Evolutionary conservation across 2,113 vertebrate species (phyloP), one percentile per base, ranked within the genome.

Genomic region (Brevimyrus niger): DNA sequence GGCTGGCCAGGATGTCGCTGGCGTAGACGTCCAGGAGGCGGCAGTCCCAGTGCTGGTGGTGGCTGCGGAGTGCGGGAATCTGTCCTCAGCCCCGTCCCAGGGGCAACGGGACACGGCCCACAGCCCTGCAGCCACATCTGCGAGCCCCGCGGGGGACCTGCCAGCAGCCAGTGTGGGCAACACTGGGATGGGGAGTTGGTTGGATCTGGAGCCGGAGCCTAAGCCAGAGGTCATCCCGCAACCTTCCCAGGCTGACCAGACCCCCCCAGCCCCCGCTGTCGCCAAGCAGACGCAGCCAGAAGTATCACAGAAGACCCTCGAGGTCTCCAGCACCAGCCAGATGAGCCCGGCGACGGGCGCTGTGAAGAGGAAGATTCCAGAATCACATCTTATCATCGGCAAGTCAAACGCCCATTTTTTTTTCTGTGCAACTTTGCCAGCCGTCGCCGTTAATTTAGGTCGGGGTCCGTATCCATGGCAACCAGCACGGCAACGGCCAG

Each of bases 311-410:
- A 88, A 89, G n/a, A 88, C 88, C 17, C 82, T 44, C 7, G 19
- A n/a, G n/a, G 51, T 53, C 9, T 42, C 31, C 27, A 42, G 44
- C 84, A 44, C n/a, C 35, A n/a, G 27, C 8, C 82, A 19, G n/a
- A 73, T 10, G 55, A 48, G 87, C 19, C n/a, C 50, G 0, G 76
- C 88, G 44, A 44, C 84, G 17, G 5, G 53, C 11, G 35, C 6
- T 44, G 10, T 46, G 69, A 87, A 11, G 19, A 87, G 11, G n/a
- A 87, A 90, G 73, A 8, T 42, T 42, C 61, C 86, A n/a, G 89
- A 92, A 15, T 86, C 89, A 50, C 89, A 88, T 9, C 86, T 90
- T 31, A 89, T 94, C 73, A 90, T 94, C 76, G 94, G 94, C 93
- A 76, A 87, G 92, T 92, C 35, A 17, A 55, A 10, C 3, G 21